Evolutionary conservation across 2,797 vertebrate species (phyloP), one percentile per base, ranked within the genome.

Genomic region (Neomorphus geoffroyi): DNA sequence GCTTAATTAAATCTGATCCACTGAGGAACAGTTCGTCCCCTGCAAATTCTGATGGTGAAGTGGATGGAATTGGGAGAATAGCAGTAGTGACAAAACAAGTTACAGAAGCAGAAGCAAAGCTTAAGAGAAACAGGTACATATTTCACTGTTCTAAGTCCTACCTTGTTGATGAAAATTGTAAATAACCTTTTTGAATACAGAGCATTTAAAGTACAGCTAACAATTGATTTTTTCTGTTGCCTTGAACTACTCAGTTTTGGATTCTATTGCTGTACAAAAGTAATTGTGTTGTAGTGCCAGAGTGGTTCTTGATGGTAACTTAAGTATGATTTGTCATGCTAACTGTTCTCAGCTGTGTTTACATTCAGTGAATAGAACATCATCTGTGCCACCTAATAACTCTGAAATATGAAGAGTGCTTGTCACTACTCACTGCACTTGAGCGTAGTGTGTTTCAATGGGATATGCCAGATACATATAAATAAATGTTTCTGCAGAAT

Each of bases 91-190:
- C 98, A 10, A 98, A 98, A 39, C 98, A 98, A 92, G 97, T 98
- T 88, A 95, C 95, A 10, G 98, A 99, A 85, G 98, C 98, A 2
- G 98, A 99, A 96, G 98, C 98, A 62, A 98, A 97, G 93, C 98
- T 99, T 72, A 97, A 69, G 96, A 99, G 98, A 95, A 99, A 99
- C 96, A 98, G 98, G 99, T 99, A 89, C 96, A 92, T 57, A 11
- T 79, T 82, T 80, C 30, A 61, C 12, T 65, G n/a, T 92, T 2
- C 0, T 35, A 41, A 56, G 43, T 77, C 23, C 19, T 75, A 4
- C 21, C 11, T 58, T 69, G 22, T 54, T 73, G 3, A 10, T 54
- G 26, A 60, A 77, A 60, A 46, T 15, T 48, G 26, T 28, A 73
- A 62, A 23, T 33, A 28, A 27, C 50, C 7, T 18, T 71, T 72